Evolutionary conservation across 2,797 vertebrate genomes (phyloP).

Genomic region (Iguana delicatissima): DNA sequence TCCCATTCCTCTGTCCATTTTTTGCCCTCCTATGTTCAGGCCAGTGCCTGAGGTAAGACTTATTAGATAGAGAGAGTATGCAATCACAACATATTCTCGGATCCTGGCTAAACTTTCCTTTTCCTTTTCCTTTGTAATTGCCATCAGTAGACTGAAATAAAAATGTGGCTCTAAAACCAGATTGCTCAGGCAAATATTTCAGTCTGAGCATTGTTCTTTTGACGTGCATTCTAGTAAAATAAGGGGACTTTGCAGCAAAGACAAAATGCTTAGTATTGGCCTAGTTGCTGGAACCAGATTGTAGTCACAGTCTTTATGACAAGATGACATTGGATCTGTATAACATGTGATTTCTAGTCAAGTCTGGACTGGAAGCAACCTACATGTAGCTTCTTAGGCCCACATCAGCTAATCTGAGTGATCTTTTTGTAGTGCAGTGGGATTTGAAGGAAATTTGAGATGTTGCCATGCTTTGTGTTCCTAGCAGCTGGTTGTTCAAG

Average conservation of each 20-base stretch:
- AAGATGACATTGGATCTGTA: not conserved
- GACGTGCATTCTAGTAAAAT: not conserved
- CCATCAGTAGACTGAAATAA: not conserved
- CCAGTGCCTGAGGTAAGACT: not conserved
- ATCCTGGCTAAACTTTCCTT: not conserved
- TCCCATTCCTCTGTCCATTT: too few relatives aligned
- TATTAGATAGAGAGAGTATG: not conserved
- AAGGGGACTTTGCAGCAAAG: not conserved
- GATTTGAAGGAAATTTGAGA: not conserved
- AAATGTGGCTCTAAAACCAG: not conserved
- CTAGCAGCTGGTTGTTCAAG: constrained; percentile 13
- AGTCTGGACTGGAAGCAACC: fast-evolving
- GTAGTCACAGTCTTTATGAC: too few relatives aligned
- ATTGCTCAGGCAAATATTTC: not conserved
- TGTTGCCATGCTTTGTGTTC: constrained; percentile 44
- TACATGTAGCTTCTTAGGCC: not conserved
- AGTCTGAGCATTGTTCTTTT: not conserved
- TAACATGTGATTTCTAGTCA: not conserved
- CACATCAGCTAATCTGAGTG: not conserved
- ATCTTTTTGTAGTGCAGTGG: not conserved
- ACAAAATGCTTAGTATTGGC: not conserved
- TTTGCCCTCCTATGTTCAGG: not conserved
- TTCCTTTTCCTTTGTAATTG: not conserved
- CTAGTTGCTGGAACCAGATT: not conserved
- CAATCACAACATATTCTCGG: not conserved